Base-by-base conservation (phyloP, 2,888 invertebrate genomes). In the Linnaemya vulpina region DNA sequence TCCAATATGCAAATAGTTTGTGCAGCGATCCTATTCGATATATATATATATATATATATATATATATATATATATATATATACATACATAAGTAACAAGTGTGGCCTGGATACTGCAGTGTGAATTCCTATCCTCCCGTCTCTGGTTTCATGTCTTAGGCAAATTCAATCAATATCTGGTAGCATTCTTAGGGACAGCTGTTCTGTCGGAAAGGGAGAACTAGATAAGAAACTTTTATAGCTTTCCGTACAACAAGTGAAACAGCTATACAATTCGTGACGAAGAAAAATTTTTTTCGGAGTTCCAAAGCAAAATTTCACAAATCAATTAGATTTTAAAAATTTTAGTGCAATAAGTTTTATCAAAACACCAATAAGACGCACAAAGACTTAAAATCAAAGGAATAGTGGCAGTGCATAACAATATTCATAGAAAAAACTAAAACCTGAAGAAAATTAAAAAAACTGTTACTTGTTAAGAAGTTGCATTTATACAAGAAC, bases 281-380 rank as follows among this genome's bases (percentile, higher is more conserved):
- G 78, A 82, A 78, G 49, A 77, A 49, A 58, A 77, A 83, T 30
- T 63, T 73, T 80, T 65, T 76, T 51, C 35, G 43, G 65, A 74
- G 35, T 35, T 67, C 35, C 22, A 53, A 62, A 22, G 40, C 63
- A 70, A 49, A 76, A 76, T 73, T 80, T 71, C 53, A 68, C 67
- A 73, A 71, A 77, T 82, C 71, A 20, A 49, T 62, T 8, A 46
- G 51, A 49, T 71, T 80, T 84, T 76, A 15, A 25, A 38, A 55
- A 13, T 63, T 84, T 51, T 67, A 67, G 46, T 60, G 8, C 30
- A 20, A 9, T 43, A 67, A 60, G 46, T 35, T 35, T 15, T 22
- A 15, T 43, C 25, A 46, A 65, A 60, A 46, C 13, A 1, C n/a
- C 1, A 25, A 17, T 9, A 74, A 75, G 46, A 43, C 51, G 70